Base-by-base conservation (phyloP, 2,113 vertebrate species). In the Dasyurus viverrinus region DNA sequence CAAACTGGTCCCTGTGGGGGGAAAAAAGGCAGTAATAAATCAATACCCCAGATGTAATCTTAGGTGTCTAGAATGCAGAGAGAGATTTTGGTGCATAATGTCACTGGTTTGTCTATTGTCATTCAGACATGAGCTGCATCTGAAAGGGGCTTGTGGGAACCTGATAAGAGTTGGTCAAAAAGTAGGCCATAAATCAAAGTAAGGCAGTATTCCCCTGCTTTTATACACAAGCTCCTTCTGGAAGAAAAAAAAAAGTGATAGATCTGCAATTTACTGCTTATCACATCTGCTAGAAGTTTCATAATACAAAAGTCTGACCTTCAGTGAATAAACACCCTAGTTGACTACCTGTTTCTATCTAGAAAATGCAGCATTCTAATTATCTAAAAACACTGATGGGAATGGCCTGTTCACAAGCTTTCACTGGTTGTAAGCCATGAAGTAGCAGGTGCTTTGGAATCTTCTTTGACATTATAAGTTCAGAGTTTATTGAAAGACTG, bases 21-120 rank as follows among this genome's bases (percentile, higher is more conserved):
- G 0, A 97, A 96, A 98, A 97, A 98, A 98, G 98, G 98, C 98
- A 96, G 99, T 98, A 98, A 99, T 99, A 99, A 99, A 99, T 99
- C 99, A 99, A 99, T 98, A 98, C 97, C 98, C 98, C 97, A 99
- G 99, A 99, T 99, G 99, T 99, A 99, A 99, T 99, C 99, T 99
- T 98, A 98, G 98, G 99, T 99, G 99, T 99, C 99, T 99, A 99
- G 99, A 99, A 99, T 99, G 99, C 98, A 98, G 98, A 98, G 98
- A 98, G 98, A 99, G 99, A 99, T 99, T 99, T 99, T 98, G 96
- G 98, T 99, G 99, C 98, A 99, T 99, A 99, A 99, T 99, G 99
- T 98, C 98, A 98, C 98, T 98, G 98, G 99, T 99, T 96, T 99
- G 98, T 99, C 99, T 98, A 99, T 99, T 99, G 99, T 99, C 99